A percentile compares a stretch with the other conserved stretches of the same genome.
Conservation (phyloP, 1,140 invertebrate genomes). For the Drosophila kanapiae region DNA sequence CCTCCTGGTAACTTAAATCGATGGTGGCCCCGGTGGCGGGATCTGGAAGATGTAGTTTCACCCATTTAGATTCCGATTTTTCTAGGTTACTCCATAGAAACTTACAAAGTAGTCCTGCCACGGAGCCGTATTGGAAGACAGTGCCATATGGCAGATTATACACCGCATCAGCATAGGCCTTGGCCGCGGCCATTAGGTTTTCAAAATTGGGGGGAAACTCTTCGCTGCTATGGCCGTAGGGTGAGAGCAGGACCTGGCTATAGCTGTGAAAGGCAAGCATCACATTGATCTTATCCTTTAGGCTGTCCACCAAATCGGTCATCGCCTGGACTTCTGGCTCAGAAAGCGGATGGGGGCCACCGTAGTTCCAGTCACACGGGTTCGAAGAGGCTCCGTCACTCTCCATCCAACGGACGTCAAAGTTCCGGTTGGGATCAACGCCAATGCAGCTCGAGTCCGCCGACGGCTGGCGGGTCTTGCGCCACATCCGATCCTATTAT, state of each 20-base stretch:
- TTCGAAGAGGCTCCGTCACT: constrained; percentile 67
- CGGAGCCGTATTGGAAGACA: constrained; percentile 85
- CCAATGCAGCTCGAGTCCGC: constrained; percentile 86
- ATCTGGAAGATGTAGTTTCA: constrained; percentile 25
- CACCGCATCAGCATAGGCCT: constrained; percentile 85
- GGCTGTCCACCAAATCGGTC: constrained; percentile 86
- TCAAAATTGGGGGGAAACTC: constrained; percentile 86
- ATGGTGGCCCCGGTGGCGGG: constrained; percentile 87
- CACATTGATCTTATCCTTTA: constrained; percentile 85
- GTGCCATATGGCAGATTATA: constrained; percentile 86
- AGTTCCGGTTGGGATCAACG: constrained; percentile 90
- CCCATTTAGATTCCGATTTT: background rate
- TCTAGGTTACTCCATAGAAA: background rate
- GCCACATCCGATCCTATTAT: constrained; percentile 85
- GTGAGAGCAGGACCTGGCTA: constrained; percentile 86
- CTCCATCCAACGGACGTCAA: constrained; percentile 88
- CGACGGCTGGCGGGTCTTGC: constrained; percentile 85
- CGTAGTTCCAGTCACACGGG: constrained; percentile 89
- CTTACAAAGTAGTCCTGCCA: constrained; percentile 87
- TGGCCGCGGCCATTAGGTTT: constrained; percentile 86
- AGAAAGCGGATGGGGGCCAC: constrained; percentile 90
- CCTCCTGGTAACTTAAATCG: constrained; percentile 89
- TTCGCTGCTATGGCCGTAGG: constrained; percentile 86
- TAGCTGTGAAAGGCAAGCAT: constrained; percentile 87
- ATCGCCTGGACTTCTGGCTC: constrained; percentile 90